Base-by-base conservation (phyloP, 2,888 invertebrate species). In the Melikaiella ostensackeni region DNA sequence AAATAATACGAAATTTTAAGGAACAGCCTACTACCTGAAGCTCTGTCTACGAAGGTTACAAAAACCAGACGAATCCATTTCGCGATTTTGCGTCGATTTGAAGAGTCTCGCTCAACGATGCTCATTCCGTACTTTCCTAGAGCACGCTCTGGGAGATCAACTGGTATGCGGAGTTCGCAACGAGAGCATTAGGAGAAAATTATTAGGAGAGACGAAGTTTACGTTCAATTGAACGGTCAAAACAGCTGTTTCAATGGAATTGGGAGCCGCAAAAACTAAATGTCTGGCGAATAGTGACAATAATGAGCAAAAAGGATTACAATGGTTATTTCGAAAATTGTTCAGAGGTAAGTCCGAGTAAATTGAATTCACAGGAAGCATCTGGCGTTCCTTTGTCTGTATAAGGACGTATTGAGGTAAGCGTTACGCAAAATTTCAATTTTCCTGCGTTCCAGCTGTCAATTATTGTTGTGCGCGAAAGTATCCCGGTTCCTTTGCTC, bases 91-190 rank as follows among this genome's bases (percentile, higher is more conserved):
- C 5, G 79, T 83, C 13, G 82, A 79, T 46, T 62, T 88, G 33
- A 86, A 83, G 74, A 82, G 78, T 9, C 38, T 84, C 19, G 83
- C 87, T 11, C 79, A 83, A 55, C 66, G 55, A 9, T 87, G 87
- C 79, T 74, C 84, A 16, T 87, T 86, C 75, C 81, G 79, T 13
- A 33, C 74, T 8, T 87, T 84, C 82, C 73, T 86, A 30, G 80
- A 84, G 11, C 80, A 86, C 55, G 84, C 83, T 0, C 50, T 85
- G 30, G 74, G 80, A 8, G 83, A 84, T 62, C 76, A 81, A 75
- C 76, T 87, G 3, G 84, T 87, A 0, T 84, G 85, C 75, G 85
- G 87, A 0, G 27, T 87, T 9, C 50, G 42, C 13, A 77, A 78
- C 42, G 82, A 83, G 24, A 57, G 75, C 16, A 83, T 82, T 9